A percentile compares a stretch with the other conserved stretches of the same genome.
phyloP scores from a whole-genome alignment of 1,140 invertebrate genomes.

The Tetramorium alpestre region DNA sequence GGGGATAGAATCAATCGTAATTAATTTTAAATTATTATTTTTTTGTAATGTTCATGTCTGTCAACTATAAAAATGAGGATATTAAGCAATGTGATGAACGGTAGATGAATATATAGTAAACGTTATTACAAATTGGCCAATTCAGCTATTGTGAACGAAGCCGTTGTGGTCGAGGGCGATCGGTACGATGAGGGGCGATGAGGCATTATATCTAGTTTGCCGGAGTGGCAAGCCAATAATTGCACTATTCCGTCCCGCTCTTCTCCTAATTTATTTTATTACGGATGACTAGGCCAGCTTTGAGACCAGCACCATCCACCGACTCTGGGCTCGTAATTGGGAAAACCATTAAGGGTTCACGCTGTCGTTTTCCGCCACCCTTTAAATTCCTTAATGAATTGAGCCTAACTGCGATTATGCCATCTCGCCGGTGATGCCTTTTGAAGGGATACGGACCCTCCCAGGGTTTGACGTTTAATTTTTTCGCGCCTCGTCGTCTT shows the following conservation, averaged over 20 bases:
- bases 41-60: background rate
- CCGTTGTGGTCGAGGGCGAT: conserved; percentile 10
- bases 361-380: conserved; percentile 54
- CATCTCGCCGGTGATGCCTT: conserved; percentile 69
- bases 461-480: conserved; percentile 73
- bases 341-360: conserved; percentile 72
- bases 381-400: conserved; percentile 77
- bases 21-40: background rate
- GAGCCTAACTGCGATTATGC: conserved; percentile 76
- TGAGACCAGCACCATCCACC: conserved; percentile 61
- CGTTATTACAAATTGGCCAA: conserved; percentile 7
- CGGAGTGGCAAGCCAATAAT: conserved; percentile 72
- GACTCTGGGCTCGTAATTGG: conserved; percentile 66
- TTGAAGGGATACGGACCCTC: conserved; percentile 67
- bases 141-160: conserved; percentile 8
- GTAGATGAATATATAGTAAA: background rate
- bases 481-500: conserved; percentile 74
- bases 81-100: background rate
- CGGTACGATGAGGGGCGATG: background rate
- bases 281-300: conserved; percentile 68
- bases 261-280: conserved; percentile 73
- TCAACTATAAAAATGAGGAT: background rate
- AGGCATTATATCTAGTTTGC: conserved; percentile 52
- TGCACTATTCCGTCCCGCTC: conserved; percentile 68
- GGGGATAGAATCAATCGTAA: background rate